Evolutionary conservation across 2,888 invertebrate species (phyloP), one percentile per base, ranked within the genome.

Genomic region (Apotomis turbidana): DNA sequence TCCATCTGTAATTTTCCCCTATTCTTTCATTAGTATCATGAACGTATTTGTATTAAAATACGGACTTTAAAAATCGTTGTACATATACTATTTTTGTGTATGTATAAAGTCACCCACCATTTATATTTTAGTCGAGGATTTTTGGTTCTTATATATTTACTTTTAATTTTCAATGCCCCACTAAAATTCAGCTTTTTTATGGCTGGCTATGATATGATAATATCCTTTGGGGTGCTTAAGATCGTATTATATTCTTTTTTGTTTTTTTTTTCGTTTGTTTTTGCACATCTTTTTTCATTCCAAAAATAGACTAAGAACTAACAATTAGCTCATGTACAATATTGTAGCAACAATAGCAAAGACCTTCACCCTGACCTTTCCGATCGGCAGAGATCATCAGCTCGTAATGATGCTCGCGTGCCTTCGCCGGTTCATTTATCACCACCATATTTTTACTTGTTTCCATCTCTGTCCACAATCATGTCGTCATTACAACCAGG

Each of bases 401-500:
- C 78, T 75, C 78, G 83, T 88, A 88, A 89, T 85, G 87, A 87
- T 81, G 83, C 85, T 87, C 89, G 90, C 90, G 89, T 89, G 90
- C 88, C 86, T 82, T 79, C 76, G 74, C 79, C 79, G 76, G 75
- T 84, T 82, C 90, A 91, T 91, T 91, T 91, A 90, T 90, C 90
- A 91, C 86, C 81, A 83, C 83, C 80, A 84, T 90, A 89, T 90
- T 90, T 90, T 88, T 91, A 90, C 90, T 90, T 88, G 90, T 91
- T 90, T 83, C 85, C 86, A 85, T 90, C 90, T 79, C 87, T 89
- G 90, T 91, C 88, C 86, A 90, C 91, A 90, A 89, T 88, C 91
- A 90, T 91, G 91, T 91, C 90, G 87, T 91, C 91, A 92, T 92
- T 93, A 92, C 91, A 84, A 85, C 82, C 88, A 85, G 81, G 86